Percentiles rank a stretch among this genome's conserved stretches.
Conservation (phyloP, 1,140 invertebrate species). For the Prorops nasuta region DNA sequence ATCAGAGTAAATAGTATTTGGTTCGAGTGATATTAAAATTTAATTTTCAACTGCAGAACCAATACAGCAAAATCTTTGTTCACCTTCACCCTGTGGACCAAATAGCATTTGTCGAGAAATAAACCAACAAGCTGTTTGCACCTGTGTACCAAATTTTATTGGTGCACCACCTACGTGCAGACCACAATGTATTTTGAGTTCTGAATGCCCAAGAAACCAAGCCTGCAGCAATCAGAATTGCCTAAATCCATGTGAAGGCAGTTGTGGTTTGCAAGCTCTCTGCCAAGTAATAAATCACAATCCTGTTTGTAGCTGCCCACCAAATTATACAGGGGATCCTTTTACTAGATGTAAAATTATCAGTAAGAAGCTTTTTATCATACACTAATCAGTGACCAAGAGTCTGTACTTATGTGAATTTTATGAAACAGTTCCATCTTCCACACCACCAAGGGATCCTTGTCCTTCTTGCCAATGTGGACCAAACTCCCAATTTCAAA, state of each 20-base stretch:
- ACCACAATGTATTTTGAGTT: conserved; percentile 64
- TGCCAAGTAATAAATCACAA: conserved; percentile 67
- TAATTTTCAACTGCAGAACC: no score
- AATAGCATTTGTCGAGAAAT: conserved; percentile 45
- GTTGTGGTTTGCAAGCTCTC: conserved; percentile 65
- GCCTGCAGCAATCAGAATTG: conserved; percentile 68
- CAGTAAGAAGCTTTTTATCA: conserved; percentile 1
- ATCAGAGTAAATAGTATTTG: no score
- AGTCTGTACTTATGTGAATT: not conserved
- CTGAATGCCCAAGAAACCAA: conserved; percentile 63
- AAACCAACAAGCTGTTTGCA: conserved; percentile 44
- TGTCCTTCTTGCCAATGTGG: conserved; percentile 72
- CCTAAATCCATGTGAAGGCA: conserved; percentile 66
- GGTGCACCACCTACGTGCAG: conserved; percentile 64
- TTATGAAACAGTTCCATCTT: conserved; percentile 29
- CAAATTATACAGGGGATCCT: conserved; percentile 59
- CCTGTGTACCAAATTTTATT: conserved; percentile 65
- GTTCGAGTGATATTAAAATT: no score
- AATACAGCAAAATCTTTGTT: conserved; percentile 35
- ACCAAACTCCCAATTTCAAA: conserved; percentile 69
- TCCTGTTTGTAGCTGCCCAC: conserved; percentile 64
- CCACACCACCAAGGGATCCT: conserved; percentile 58
- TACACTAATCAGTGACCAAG: not conserved
- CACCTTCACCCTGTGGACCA: conserved; percentile 49
- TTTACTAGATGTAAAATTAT: conserved; percentile 50